Base-by-base conservation (phyloP, 1,140 invertebrate genomes). In the Proales similis region DNA sequence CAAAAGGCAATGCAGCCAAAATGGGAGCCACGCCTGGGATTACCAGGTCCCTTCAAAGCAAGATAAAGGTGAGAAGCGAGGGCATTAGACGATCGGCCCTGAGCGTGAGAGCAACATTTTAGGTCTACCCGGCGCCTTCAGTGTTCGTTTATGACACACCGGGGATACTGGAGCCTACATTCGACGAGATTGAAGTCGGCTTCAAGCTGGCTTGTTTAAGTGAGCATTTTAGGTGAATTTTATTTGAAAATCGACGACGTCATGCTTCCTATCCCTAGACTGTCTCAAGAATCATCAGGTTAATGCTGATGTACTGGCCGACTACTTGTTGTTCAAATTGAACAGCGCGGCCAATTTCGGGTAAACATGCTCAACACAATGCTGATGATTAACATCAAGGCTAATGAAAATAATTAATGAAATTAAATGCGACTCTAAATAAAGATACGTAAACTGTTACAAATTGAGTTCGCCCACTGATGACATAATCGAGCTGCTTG, bases 181-280 rank as follows among this genome's bases (percentile, higher is more conserved):
- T 63, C 43, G 46, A 48, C 22, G 39, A 48, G 9, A 48, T 63
- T 1, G 61, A 48, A 48, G 43, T 39, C n/a, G 61, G 33, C 7
- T 63, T 48, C 12, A 63, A 63, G 32, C 43, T 63, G 9, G 32
- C 61, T 12, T 57, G 51, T 42, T 39, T 57, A 26, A 57, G 51
- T 57, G 45, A 57, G 45, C 20, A 7, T 29, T 38, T 53, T 36
- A 3, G 11, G 27, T 53, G n/a, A 20, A 14, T 20, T 38, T 36
- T 47, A 47, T 42, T 42, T 17, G 22, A 42, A 11, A 17, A 42
- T 11, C 3, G 3, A 42, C 17, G 22, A 6, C 24, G 12, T 47
- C n/a, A 17, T 29, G 20, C 3, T 49, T 4, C 12, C 29, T 7
- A 38, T 39, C 42, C 29, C 17, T 20, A 61, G 39, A 61, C 11